Evolutionary conservation across 1,140 invertebrate genomes (phyloP), one percentile per base, ranked within the genome.

Genomic region (Cardiocondyla obscurior): DNA sequence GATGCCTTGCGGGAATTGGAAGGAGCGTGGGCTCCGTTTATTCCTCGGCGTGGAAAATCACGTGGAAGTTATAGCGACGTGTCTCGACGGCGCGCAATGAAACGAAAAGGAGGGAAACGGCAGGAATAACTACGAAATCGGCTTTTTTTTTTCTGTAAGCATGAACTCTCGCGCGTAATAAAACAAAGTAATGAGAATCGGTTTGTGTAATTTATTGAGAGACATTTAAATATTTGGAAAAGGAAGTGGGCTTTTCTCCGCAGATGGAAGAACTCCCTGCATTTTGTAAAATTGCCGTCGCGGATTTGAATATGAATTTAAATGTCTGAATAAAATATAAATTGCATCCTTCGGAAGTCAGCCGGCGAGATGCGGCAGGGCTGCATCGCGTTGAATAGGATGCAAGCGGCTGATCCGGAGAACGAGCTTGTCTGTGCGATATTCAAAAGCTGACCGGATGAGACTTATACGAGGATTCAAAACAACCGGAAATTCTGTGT

Each of bases 361-460:
- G 22, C 22, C 73, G 14, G 64, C 14, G 12, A 69, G 22, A 28
- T 39, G n/a, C 60, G 51, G 51, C 19, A 73, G 25, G 22, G 44
- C 22, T 73, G 70, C 70, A 64, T 73, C 14, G 25, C 74, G n/a
- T 46, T 70, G 58, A 79, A 83, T 82, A 65, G 64, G 85, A 87
- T 82, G 58, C 73, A 57, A 85, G 62, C 36, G 53, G 69, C 85
- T 83, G 81, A 83, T 81, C 84, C 79, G 65, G 69, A 55, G 82
- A 74, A 85, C 77, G 72, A 60, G 49, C 57, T n/a, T 46, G 51
- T 10, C 46, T 51, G 53, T 51, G 28, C 44, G 74, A 67, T 67
- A 36, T 67, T 79, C 60, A 67, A 79, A 69, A 79, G 74, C 36
- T 85, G 86, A 87, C 87, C 85, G 87, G 83, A 89, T 86, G 86